Percentiles rank a stretch among this genome's conserved stretches.
Conservation (phyloP, 2,888 invertebrate genomes). For the Cephus rjabovi region DNA sequence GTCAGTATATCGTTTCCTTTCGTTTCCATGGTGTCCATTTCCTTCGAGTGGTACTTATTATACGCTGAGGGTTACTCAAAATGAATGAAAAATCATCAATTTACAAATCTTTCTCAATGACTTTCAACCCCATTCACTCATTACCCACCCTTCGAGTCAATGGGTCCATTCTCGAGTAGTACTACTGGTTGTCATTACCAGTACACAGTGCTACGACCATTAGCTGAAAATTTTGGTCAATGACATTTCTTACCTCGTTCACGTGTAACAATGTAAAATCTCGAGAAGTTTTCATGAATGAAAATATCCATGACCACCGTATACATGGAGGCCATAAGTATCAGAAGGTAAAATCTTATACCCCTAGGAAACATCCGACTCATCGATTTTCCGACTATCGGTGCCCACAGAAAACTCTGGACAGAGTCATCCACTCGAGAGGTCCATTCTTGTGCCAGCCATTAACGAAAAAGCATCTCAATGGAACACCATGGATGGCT, state of each 20-base stretch:
- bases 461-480: neutral
- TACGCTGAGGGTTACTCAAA: neutral
- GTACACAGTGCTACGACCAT: neutral
- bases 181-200: neutral
- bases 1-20: neutral
- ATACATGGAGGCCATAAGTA: neutral
- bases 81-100: neutral
- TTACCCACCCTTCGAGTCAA: neutral
- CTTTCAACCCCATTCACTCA: neutral
- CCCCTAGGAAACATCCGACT: slow-evolving; percentile 3
- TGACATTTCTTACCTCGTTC: neutral
- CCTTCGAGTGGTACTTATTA: neutral
- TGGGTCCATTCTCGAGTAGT: neutral
- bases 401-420: neutral
- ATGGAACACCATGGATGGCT: neutral
- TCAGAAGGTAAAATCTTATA: neutral
- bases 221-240: neutral
- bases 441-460: neutral
- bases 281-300: neutral
- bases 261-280: neutral
- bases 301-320: neutral
- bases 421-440: slow-evolving; percentile 3
- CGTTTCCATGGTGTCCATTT: neutral
- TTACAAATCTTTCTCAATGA: neutral
- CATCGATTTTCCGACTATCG: slow-evolving; percentile 3